Base-by-base conservation (phyloP, 2,888 invertebrate species). In the Theretra japonica region DNA sequence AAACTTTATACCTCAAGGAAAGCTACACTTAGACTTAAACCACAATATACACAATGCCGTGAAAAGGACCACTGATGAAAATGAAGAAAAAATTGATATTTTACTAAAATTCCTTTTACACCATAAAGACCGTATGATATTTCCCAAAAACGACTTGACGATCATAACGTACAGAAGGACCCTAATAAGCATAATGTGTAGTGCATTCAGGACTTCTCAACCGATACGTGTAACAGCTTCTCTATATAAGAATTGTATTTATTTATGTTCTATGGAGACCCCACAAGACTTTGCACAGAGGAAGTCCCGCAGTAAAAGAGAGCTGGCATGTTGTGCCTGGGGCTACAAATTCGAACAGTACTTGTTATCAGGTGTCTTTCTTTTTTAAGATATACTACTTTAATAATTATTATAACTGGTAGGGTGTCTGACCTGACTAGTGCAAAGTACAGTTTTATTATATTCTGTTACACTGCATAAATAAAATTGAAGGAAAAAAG, bases 141-240 rank as follows among this genome's bases (percentile, higher is more conserved):
- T 74, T 28, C 23, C 75, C 7, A 72, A 72, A 15, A 71, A 72
- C 57, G 74, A 75, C 21, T 69, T 73, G 15, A 77, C 72, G 19
- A 81, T 86, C 70, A 75, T 86, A 58, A 77, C 80, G 2, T 86
- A 86, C 60, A 81, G 86, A 72, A 81, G 84, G 77, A 82, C 80
- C n/a, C 74, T 86, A 48, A 86, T 86, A 21, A 80, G 78, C 71
- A 75, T 84, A 23, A 84, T 86, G 82, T 82, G 80, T 69, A 77
- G 73, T 58, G 77, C 79, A n/a, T 82, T 78, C 69, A 72, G 53
- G 5, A 58, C 4, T 21, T 71, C 69, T 30, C 76, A 82, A 33
- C 78, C 79, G 57, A 23, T 81, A 17, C 68, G 71, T 69, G 77
- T 84, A 69, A 76, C 75, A 62, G 84, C 82, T 33, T 79, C 80